Percentiles rank a stretch among this genome's conserved stretches.
Conservation (phyloP, 1,140 invertebrate species). For the Tetramorium simillimum region DNA sequence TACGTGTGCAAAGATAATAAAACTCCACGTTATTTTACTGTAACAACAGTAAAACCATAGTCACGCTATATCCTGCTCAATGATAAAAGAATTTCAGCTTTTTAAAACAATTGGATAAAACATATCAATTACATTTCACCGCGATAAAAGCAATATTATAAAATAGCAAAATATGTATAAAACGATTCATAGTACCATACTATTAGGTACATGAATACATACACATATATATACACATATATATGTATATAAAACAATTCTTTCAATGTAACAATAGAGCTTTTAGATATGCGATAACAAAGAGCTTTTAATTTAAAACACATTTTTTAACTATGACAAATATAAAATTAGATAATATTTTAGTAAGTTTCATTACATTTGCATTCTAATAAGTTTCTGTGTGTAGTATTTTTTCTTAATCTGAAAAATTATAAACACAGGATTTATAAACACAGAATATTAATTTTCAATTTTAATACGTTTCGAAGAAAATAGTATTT, state of each 20-base stretch:
- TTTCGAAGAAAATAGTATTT: conserved; percentile 56
- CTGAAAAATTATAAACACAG: no score
- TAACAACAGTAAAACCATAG: neutral
- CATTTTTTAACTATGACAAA: neutral
- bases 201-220: neutral
- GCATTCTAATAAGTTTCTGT: conserved; percentile 2
- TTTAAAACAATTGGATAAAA: conserved; percentile 3
- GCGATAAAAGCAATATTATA: conserved; percentile 5
- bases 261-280: neutral
- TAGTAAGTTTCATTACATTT: conserved; percentile 14
- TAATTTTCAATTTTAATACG: conserved; percentile 49
- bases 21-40: neutral
- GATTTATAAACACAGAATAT: conserved; percentile 20
- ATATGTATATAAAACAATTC: neutral
- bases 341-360: conserved; percentile 21
- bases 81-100: neutral
- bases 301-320: conserved; percentile 21
- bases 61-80: neutral
- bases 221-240: neutral
- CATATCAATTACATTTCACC: neutral
- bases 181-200: neutral
- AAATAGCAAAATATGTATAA: conserved; percentile 35
- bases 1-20: conserved; percentile 12
- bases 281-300: conserved; percentile 11
- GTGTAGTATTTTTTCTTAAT: conserved; percentile 25